Percentiles rank a stretch among this genome's conserved stretches.
Conservation (phyloP, 1,140 invertebrate species). For the Cataglyphis hispanica region DNA sequence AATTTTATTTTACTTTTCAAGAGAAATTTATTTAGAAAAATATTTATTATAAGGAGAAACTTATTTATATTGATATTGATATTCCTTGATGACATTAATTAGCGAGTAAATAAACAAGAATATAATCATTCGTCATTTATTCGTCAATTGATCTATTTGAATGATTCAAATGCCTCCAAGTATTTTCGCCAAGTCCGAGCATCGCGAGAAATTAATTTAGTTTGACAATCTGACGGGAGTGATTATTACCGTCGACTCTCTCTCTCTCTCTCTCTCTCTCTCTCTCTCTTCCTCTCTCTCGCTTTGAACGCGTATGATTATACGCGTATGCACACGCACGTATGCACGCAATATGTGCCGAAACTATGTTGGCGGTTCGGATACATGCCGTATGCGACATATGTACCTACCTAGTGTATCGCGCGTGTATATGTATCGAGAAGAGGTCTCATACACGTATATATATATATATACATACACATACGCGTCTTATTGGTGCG, state of each 20-base stretch:
- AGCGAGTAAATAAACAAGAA: no score
- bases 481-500: constrained; percentile 43
- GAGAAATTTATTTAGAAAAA: no score
- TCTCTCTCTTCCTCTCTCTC: constrained; percentile 13
- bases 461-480: neutral
- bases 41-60: neutral
- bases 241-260: constrained; percentile 74
- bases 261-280: constrained; percentile 61
- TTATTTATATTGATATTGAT: neutral
- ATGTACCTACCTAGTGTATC: constrained; percentile 21
- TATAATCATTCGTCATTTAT: neutral
- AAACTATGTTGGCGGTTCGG: neutral
- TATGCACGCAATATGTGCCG: constrained; percentile 37
- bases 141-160: neutral
- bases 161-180: neutral
- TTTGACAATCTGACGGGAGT: constrained; percentile 84
- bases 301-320: constrained; percentile 42
- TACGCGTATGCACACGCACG: constrained; percentile 28
- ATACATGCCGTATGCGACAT: constrained; percentile 23
- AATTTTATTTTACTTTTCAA: no score
- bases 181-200: neutral
- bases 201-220: constrained; percentile 48
- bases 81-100: neutral
- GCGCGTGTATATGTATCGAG: constrained; percentile 34
- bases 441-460: no score